These are phyloP conservation scores for Patella caerulea DNA, from an alignment of 2,888 invertebrate genomes.

Conservation along the genomic window DNA sequence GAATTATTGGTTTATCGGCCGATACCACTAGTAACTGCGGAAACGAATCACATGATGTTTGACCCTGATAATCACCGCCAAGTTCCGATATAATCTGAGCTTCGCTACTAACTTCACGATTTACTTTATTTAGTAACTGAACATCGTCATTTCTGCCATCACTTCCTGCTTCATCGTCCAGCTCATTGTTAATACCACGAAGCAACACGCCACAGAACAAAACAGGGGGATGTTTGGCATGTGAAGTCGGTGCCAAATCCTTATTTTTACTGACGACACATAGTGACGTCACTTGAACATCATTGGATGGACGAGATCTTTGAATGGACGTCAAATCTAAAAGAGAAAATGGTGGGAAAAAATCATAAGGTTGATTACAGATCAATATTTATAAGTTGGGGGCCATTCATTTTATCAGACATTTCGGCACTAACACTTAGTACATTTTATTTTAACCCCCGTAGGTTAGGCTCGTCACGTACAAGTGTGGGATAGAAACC, in stretches of 20 bases:
- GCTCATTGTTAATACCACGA: conserved; percentile 46
- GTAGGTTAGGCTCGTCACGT: too few species aligned
- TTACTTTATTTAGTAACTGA: conserved; percentile 84
- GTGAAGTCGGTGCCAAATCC: conserved; percentile 21
- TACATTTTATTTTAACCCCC: too few species aligned
- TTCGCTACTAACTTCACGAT: conserved; percentile 77
- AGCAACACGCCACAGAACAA: conserved; percentile 71
- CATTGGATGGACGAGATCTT: conserved; percentile 60
- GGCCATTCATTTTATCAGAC: too few species aligned
- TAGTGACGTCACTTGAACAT: conserved; percentile 61
- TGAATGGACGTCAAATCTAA: conserved; percentile 28
- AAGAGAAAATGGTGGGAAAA: neutral
- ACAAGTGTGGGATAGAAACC: too few species aligned
- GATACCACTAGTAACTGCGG: neutral
- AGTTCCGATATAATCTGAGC: conserved; percentile 49
- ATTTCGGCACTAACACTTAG: too few species aligned
- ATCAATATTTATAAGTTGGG: too few species aligned
- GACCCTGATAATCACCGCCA: conserved; percentile 14
- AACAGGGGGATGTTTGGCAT: conserved; percentile 55
- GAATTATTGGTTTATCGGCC: neutral
- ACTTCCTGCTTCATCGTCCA: conserved; percentile 34
- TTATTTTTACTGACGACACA: conserved; percentile 67
- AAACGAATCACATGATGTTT: neutral
- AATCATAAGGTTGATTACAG: neutral
- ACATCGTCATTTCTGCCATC: conserved; percentile 71